A percentile compares a stretch with the other conserved stretches of the same genome.
Evolutionary conservation across 2,797 vertebrate genomes (phyloP).

Genomic region (Tarsius wallacei): DNA sequence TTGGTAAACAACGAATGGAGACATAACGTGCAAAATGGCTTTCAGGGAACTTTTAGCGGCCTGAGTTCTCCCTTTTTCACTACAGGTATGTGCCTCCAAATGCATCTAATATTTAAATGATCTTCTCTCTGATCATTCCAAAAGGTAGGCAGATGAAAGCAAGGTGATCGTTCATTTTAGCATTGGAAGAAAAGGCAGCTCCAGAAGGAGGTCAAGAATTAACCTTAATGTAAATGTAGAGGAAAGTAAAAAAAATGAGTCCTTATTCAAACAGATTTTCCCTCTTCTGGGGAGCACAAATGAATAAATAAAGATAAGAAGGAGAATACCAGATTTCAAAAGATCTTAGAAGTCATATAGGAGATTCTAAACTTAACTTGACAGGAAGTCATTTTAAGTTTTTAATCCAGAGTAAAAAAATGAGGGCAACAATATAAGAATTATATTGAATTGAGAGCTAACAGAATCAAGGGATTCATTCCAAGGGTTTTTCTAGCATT

Average conservation of each 20-base stretch:
- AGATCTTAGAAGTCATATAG: neutral
- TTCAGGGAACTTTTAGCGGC: neutral
- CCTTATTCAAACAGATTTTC: neutral
- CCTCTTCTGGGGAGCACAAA: neutral
- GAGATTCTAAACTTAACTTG: constrained; percentile 19
- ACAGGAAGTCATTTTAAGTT: neutral
- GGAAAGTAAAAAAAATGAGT: neutral
- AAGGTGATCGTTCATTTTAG: neutral
- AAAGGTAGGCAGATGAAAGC: neutral
- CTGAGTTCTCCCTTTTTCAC: neutral
- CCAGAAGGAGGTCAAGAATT: neutral
- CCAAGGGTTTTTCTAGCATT: constrained; percentile 30
- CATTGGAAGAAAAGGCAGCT: neutral
- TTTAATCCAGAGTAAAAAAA: neutral
- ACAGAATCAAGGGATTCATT: neutral
- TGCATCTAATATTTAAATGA: neutral
- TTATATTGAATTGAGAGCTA: neutral
- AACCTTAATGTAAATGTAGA: neutral
- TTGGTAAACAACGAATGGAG: neutral
- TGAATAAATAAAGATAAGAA: constrained; percentile 9
- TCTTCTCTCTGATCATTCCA: neutral
- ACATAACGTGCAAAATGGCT: neutral
- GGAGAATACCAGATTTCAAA: neutral
- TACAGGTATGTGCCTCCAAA: neutral
- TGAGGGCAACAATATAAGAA: neutral